Base-by-base conservation (phyloP, 2,888 invertebrate species). In the Carcina quercana region DNA sequence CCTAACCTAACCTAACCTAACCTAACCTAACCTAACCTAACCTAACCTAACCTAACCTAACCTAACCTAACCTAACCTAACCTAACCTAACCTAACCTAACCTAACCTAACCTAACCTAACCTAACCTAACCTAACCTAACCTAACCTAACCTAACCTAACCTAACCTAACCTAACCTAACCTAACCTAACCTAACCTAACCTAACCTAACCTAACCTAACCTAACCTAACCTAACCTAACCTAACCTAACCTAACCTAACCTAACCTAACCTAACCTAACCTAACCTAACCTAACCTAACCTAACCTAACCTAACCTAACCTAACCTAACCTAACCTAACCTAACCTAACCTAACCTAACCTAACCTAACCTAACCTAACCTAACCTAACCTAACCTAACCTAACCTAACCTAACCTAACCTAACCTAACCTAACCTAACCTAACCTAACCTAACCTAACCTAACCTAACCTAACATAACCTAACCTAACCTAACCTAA, bases 341-440 rank as follows among this genome's bases (percentile, higher is more conserved):
- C 42, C 42, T 40, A 42, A 40, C 45, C 44, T 40, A 37, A 38
- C 38, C 38, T 35, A 37, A 40, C 37, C 40, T 38, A 38, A 41
- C 42, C 40, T 44, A 37, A 37, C 42, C 42, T 40, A 43, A 43
- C 42, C 42, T 43, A 43, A 43, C 43, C 43, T 37, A 43, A 43
- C 40, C 42, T 40, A 43, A 40, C 42, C 42, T 36, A 43, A 40
- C 42, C 39, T 37, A 42, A 42, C 42, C 39, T 39, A 39, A 37
- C 37, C 34, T 37, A 39, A 37, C 40, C 41, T 35, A 41, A 41
- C 41, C 41, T 34, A 34, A 33, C 33, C 33, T 39, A 34, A 36
- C 34, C 36, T 37, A 34, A 29, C 26, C 36, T 30, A 32, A 40
- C 36, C 43, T 37, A 40, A 40, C 43, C 43, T 38, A 40, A 40